Evolutionary conservation across 2,113 vertebrate species (phyloP), one percentile per base, ranked within the genome.

Genomic region (Hippoglossus stenolepis): DNA sequence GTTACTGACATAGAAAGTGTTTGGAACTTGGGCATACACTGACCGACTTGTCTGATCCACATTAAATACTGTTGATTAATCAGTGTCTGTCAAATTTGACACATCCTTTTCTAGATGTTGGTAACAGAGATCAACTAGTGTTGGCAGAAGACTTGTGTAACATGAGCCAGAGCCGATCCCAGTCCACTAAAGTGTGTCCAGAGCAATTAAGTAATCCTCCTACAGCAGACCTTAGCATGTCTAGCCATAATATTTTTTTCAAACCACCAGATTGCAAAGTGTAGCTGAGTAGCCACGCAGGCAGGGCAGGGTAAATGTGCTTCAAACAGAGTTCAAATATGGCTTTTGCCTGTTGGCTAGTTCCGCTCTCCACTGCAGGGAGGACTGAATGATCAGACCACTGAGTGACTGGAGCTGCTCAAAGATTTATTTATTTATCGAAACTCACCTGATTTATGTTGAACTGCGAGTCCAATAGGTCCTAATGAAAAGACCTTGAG

Each of bases 311-410:
- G 69, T 57, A 57, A 61, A 73, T 54, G 35, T 67, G 18, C 59
- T 65, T 23, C 35, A 77, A 59, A 65, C 69, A 23, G 70, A 70
- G 54, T 74, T 53, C 23, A 66, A 62, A 2, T 38, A 2, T 83
- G 77, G 71, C 63, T 60, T 91, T 86, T 86, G 64, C 76, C 45
- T 91, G 87, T 85, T 92, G 85, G 84, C 75, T 70, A 35, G 31
- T 85, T 85, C 28, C 13, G 45, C 21, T 64, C 14, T 0, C 7
- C 0, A 15, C 57, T 63, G 28, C 49, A 70, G 18, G 40, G 51
- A 61, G 23, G 49, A 67, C 31, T 26, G 23, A 56, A 60, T 11
- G 20, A 71, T 51, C 51, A 28, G 54, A 28, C 58, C 45, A 21
- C 28, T 31, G n/a, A 35, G 38, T 53, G 54, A n/a, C 56, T 40